These are phyloP conservation scores for Oreochromis tanganicae DNA, from an alignment of 2,113 vertebrate species.

Conservation along the genomic window DNA sequence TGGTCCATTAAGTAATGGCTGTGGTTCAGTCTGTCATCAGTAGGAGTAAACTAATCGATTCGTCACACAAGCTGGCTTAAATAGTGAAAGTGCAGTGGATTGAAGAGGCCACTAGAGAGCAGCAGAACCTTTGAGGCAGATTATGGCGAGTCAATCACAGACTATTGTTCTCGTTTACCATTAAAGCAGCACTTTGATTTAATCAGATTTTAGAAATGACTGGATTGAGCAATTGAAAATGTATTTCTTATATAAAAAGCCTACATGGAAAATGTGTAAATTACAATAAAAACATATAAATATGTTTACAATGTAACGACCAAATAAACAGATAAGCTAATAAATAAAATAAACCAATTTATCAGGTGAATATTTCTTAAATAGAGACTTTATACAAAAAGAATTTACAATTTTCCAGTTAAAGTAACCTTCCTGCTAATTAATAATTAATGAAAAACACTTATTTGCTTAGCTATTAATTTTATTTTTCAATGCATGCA, in stretches of 20 bases:
- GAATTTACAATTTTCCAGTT: not conserved
- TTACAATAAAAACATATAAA: not conserved
- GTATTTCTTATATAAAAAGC: not conserved
- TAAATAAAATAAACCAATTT: not conserved
- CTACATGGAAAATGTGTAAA: not conserved
- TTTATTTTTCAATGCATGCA: not conserved
- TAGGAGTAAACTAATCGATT: not conserved
- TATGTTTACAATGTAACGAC: not conserved
- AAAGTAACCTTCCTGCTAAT: not conserved
- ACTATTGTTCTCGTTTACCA: not conserved
- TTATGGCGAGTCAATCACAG: not conserved
- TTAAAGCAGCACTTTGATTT: not conserved
- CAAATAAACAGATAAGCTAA: not conserved
- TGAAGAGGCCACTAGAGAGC: constrained; percentile 42
- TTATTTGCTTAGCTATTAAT: not conserved
- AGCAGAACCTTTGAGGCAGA: not conserved
- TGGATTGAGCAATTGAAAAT: not conserved
- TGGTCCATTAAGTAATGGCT: not conserved
- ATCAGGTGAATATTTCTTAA: not conserved
- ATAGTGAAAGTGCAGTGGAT: not conserved
- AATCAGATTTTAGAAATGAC: not conserved
- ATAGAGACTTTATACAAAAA: not conserved
- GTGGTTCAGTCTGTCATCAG: not conserved
- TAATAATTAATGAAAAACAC: not conserved
- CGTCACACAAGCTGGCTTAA: not conserved